Conservation (phyloP, 2,113 vertebrate species). For the Dicentrarchus labrax region DNA sequence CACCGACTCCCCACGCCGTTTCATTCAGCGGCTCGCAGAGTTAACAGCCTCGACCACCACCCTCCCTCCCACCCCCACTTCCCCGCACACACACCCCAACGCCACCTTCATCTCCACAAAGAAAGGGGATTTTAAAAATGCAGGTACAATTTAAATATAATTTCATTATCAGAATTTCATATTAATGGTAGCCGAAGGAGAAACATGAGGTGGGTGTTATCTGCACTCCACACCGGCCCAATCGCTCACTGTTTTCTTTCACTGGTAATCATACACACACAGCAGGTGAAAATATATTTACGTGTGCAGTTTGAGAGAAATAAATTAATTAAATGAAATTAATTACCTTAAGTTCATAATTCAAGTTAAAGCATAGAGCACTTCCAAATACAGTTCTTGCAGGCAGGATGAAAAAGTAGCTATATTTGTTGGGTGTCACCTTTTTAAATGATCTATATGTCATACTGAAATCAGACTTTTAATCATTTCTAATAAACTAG, state of each 20-base stretch:
- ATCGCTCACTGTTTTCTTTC: conserved; percentile 56
- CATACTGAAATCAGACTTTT: conserved; percentile 14
- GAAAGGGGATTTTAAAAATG: conserved; percentile 38
- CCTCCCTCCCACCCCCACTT: conserved; percentile 9
- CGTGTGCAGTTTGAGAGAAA: conserved; percentile 11
- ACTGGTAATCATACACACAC: conserved; percentile 44
- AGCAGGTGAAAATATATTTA: conserved; percentile 29
- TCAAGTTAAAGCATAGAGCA: conserved; percentile 28
- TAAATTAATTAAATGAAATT: conserved; percentile 18
- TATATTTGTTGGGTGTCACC: conserved; percentile 23
- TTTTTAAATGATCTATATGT: conserved; percentile 41
- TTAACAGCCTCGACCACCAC: conserved; percentile 47
- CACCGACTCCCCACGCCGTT: conserved; percentile 73
- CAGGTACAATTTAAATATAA: conserved; percentile 59
- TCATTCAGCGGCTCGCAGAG: conserved; percentile 64
- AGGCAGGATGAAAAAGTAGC: conserved; percentile 25
- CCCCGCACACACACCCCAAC: conserved; percentile 27
- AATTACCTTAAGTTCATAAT: conserved; percentile 50
- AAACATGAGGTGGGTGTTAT: conserved; percentile 65
- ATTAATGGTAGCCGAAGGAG: conserved; percentile 49
- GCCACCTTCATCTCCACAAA: conserved; percentile 40
- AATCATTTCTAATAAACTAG: conserved; percentile 9
- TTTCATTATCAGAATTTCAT: conserved; percentile 51
- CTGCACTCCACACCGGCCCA: conserved; percentile 22
- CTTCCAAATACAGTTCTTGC: neutral